These are phyloP conservation scores for Opisthograptis luteolata DNA, from an alignment of 2,888 invertebrate species.

Conservation along the genomic window DNA sequence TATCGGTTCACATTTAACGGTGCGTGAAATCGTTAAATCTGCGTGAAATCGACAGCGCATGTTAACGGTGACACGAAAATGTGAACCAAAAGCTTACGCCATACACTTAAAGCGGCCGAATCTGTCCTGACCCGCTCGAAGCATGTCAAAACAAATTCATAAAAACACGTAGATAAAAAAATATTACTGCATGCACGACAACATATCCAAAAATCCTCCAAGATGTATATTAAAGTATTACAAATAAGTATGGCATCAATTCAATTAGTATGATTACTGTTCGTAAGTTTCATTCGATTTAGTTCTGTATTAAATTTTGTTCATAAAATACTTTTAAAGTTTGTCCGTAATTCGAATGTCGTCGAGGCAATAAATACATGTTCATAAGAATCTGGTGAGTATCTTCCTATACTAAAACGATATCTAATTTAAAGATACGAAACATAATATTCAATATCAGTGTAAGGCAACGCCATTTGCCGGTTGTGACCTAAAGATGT, in stretches of 20 bases:
- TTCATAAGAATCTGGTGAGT: no score
- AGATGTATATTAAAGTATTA: conserved; percentile 47
- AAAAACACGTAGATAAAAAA: conserved; percentile 68
- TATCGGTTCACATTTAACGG: conserved; percentile 62
- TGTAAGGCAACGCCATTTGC: no score
- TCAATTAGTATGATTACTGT: conserved; percentile 38
- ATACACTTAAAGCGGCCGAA: conserved; percentile 77
- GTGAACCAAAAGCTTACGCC: conserved; percentile 73
- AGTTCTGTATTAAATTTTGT: conserved; percentile 20
- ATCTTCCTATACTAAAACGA: background rate
- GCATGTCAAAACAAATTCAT: conserved; percentile 59
- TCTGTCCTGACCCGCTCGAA: conserved; percentile 49
- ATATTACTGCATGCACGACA: conserved; percentile 79
- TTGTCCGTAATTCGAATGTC: conserved; percentile 10
- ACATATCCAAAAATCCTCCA: conserved; percentile 73
- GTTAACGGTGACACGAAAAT: conserved; percentile 54
- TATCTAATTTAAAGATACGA: no score
- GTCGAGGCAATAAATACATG: conserved; percentile 34
- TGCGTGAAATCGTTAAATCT: no score
- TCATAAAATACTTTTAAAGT: conserved; percentile 11
- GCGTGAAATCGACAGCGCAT: conserved; percentile 39
- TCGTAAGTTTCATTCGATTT: conserved; percentile 32
- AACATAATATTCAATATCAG: no score
- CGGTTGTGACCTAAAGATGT: no score
- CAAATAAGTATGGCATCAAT: conserved; percentile 32